Evolutionary conservation across 2,797 vertebrate species (phyloP).

Genomic region (Synaphobranchus kaupii): DNA sequence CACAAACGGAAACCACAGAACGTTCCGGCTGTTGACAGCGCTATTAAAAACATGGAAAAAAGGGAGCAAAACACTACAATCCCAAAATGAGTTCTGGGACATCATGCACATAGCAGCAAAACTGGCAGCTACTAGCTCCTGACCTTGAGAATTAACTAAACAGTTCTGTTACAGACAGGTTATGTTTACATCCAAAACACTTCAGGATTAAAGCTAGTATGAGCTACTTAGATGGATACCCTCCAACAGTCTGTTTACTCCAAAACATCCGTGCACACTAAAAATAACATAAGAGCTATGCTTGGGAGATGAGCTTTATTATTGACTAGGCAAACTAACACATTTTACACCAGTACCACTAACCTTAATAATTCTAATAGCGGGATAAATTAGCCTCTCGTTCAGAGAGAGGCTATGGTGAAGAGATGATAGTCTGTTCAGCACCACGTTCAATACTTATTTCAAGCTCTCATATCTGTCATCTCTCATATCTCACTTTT

Average conservation of each 20-base stretch:
- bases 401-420: neutral
- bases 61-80: neutral
- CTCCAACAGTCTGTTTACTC: slow-evolving; percentile 17
- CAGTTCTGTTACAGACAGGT: neutral
- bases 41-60: neutral
- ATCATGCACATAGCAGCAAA: neutral
- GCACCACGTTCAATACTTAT: neutral
- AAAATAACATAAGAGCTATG: neutral
- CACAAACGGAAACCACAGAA: neutral
- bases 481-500: neutral
- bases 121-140: neutral
- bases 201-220: slow-evolving; percentile 7
- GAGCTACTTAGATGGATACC: neutral
- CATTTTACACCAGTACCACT: neutral
- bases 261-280: neutral
- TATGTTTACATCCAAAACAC: slow-evolving; percentile 30
- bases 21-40: neutral
- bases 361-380: neutral
- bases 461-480: neutral
- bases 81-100: neutral
- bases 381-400: neutral
- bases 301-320: neutral
- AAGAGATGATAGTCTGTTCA: neutral
- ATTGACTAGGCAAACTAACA: neutral
- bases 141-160: slow-evolving; percentile 28